Percentiles rank a stretch among this genome's conserved stretches.
phyloP scores from a whole-genome alignment of 1,140 invertebrate genomes.

The Adoxophyes honmai region DNA sequence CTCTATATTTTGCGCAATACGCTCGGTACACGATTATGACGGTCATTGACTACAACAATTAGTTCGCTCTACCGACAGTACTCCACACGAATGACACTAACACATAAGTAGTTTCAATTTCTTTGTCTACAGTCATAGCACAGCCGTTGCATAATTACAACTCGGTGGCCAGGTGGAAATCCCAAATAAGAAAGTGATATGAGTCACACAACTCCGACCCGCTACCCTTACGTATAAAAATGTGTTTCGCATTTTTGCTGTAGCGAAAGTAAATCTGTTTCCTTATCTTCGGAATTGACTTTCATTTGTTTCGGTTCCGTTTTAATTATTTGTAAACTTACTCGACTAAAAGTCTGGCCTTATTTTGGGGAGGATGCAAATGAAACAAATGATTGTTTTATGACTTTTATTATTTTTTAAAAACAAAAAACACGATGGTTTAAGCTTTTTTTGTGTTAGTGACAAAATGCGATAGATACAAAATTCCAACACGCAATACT shows the following conservation, averaged over 20 bases:
- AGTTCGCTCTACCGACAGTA: neutral
- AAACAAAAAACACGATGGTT: neutral
- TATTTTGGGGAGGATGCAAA: neutral
- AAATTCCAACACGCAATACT: too few species aligned
- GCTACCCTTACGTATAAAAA: neutral
- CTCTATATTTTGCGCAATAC: neutral
- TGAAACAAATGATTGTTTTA: neutral
- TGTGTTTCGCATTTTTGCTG: neutral
- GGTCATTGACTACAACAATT: neutral
- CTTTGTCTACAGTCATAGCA: neutral
- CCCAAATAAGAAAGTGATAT: slow-evolving; percentile 39
- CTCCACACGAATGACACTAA: neutral
- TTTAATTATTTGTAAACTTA: neutral
- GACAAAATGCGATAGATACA: neutral
- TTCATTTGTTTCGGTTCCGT: neutral
- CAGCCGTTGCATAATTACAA: slow-evolving; percentile 6
- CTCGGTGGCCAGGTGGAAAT: neutral
- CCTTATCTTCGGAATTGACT: slow-evolving; percentile 20
- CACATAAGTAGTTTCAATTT: neutral
- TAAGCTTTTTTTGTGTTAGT: neutral
- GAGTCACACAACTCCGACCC: slow-evolving; percentile 21
- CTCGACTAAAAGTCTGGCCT: neutral
- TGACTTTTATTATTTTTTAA: neutral
- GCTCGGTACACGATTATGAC: neutral
- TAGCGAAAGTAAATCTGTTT: slow-evolving; percentile 32